Evolutionary conservation across 2,797 vertebrate genomes (phyloP), one percentile per base, ranked within the genome.

Genomic region (Silurus lanzhouensis): DNA sequence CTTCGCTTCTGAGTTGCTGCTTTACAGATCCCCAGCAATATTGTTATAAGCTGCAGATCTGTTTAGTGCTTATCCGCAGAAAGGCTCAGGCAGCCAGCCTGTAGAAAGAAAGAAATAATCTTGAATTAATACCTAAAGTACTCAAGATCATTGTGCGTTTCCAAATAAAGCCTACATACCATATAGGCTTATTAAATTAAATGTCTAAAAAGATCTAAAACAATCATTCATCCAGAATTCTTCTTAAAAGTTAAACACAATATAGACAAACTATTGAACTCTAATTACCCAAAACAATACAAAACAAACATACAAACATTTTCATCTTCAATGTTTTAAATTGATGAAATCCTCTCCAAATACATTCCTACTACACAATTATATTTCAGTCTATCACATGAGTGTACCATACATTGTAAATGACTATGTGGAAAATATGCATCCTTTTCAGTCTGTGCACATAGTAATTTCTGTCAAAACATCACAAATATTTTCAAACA

Each of bases 51-150:
- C 9, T 44, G n/a, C 60, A 60, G 48, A 78, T 2, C 22, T 61
- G 75, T 82, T 57, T 63, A 71, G n/a, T 66, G 81, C 20, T 63
- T 63, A 84, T 83, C 89, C 90, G 84, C 91, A 90, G 93, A 89
- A 72, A 71, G 75, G 15, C 72, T 31, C 64, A 77, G 25, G 25
- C 46, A 93, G 91, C 92, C 92, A 91, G 88, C 93, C 94, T 95
- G 85, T 79, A 84, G 75, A 91, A 22, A 87, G 15, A 87, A 31
- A 88, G n/a, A 90, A 84, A 92, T 20, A 88, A 10, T 20, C 38
- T 63, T 71, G 81, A 83, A 86, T 88, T 85, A 90, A 88, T 81
- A 75, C 57, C n/a, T 63, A 81, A 61, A 58, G 17, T 70, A 77
- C 71, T 70, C 20, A 71, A 84, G 64, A 71, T 86, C 44, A 25